Evolutionary conservation across 2,888 invertebrate species (phyloP), one percentile per base, ranked within the genome.

Genomic region (Drosophila kuntzei): DNA sequence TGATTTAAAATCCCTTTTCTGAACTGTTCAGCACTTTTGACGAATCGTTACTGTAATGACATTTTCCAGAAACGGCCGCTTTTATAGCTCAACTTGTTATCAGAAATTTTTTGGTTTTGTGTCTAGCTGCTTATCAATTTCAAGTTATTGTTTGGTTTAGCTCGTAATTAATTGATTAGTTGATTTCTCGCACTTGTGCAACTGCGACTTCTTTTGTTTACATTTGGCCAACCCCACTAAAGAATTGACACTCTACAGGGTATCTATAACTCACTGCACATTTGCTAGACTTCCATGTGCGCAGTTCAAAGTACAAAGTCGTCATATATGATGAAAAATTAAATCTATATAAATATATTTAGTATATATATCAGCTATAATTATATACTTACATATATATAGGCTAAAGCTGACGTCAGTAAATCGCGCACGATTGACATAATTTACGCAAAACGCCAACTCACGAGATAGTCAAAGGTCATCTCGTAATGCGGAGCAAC

Each of bases 291-390:
- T 58, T 61, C 63, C 61, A 43, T 64, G 53, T 54, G 29, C 51
- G 43, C 44, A 44, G 36, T 43, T 55, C 80, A 80, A 83, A 86
- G 83, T 83, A 63, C 88, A 88, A 86, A 82, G 86, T 61, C 67
- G 55, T 67, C 59, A 53, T 50, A 22, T n/a, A 22, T 41, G 32
- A 53, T 39, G 36, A 14, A 29, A 65, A 22, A 55, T 9, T n/a
- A 41, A 9, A 18, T 36, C 2, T 46, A 9, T 25, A 32, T 66
- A 36, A 22, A 16, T 14, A 27, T 18, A 29, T 46, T 22, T 60
- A 57, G 8, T 62, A 43, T 49, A 44, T 18, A 44, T 59, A 71
- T 64, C 27, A 63, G 37, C 16, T 34, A 25, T 20, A 32, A 14
- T 58, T 44, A 46, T 55, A 65, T 34, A 29, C n/a, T 27, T 22